Conservation (phyloP, 2,797 vertebrate species). For the Sylvilagus floridanus region DNA sequence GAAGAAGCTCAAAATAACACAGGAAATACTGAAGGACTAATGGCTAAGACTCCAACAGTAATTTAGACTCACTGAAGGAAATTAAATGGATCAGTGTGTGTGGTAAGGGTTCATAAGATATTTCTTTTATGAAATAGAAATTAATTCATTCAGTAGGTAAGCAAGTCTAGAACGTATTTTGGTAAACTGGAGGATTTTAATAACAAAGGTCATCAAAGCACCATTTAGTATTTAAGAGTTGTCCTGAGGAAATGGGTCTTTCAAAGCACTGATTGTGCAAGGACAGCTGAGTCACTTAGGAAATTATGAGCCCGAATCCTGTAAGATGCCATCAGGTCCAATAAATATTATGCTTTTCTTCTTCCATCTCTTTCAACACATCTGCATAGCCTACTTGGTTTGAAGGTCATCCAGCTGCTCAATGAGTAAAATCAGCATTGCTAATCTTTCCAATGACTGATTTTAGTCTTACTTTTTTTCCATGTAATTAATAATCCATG, state of each 20-base stretch:
- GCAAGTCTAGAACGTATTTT: background rate
- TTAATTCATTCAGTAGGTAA: background rate
- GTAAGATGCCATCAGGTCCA: slow-evolving; percentile 79
- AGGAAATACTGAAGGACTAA: slow-evolving; percentile 71
- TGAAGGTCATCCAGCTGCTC: slow-evolving; percentile 63
- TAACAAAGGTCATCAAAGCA: background rate
- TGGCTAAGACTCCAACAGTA: slow-evolving; percentile 21
- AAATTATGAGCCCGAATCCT: slow-evolving; percentile 81
- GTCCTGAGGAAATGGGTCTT: slow-evolving; percentile 53
- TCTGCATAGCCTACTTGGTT: slow-evolving; percentile 55
- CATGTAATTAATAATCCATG: slow-evolving; percentile 55
- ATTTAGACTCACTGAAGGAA: slow-evolving; percentile 70
- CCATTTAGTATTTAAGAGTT: background rate
- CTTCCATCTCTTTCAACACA: slow-evolving; percentile 77
- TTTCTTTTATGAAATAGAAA: slow-evolving; percentile 58
- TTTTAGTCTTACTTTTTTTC: slow-evolving; percentile 46
- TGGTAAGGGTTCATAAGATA: slow-evolving; percentile 7
- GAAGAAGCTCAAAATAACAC: slow-evolving; percentile 73
- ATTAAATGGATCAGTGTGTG: slow-evolving; percentile 56
- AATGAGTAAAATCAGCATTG: slow-evolving; percentile 59
- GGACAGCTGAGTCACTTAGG: slow-evolving; percentile 83
- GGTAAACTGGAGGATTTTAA: background rate
- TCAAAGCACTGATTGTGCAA: slow-evolving; percentile 80
- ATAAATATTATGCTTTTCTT: slow-evolving; percentile 83
- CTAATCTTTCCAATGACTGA: slow-evolving; percentile 78